Evolutionary conservation across 1,140 invertebrate species (phyloP), one percentile per base, ranked within the genome.

Genomic region (Trachymyrmex septentrionalis): DNA sequence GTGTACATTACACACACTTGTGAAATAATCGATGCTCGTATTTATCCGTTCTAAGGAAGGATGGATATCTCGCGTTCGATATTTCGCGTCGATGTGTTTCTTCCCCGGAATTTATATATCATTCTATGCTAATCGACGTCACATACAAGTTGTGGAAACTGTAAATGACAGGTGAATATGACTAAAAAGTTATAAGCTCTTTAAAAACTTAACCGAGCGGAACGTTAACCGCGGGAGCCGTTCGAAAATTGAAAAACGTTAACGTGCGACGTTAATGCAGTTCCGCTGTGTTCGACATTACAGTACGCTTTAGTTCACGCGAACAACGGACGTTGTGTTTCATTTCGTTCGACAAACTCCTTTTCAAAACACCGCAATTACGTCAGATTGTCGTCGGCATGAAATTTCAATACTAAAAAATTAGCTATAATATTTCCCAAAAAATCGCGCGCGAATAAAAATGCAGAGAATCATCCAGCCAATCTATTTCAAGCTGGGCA

Each of bases 231-330:
- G 38, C 34, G 80, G 30, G 24, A 30, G 38, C 38, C 12, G 48
- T 27, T 30, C 55, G 64, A 57, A 61, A 50, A 73, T 61, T 73
- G 67, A 61, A 84, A 84, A 84, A 84, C 48, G 63, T 55, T 80
- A 67, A 34, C 55, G 69, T 27, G 24, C 38, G 80, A 84, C 69
- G 55, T 75, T 84, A 84, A 84, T 73, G 55, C 69, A 21, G 73
- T 84, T 84, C 38, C 24, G 9, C 27, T 34, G 67, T 50, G 69
- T 84, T 73, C 69, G 24, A 50, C 75, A 55, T 78, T 66, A 64
- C 21, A 85, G 80, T 71, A 16, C 38, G 69, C 24, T 72, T 80
- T 55, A 55, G 6, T 21, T 59, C 67, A 34, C 34, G 53, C 57
- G 57, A 73, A 59, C 67, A 73, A 73, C 69, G 14, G 12, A 50